Evolutionary conservation across 2,888 invertebrate genomes (phyloP).

Genomic region (Eilema depressum): DNA sequence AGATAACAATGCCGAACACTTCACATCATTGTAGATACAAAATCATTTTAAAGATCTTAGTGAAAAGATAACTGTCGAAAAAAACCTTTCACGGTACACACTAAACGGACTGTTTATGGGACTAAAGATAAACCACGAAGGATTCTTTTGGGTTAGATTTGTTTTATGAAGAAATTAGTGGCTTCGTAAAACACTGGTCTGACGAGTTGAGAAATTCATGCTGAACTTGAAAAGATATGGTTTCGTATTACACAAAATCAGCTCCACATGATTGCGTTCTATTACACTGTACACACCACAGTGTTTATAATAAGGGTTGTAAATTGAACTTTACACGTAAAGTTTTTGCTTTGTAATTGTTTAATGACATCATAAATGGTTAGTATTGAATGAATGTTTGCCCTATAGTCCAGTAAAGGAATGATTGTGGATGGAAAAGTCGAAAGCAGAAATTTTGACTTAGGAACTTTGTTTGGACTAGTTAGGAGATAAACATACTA

Average conservation of each 20-base stretch:
- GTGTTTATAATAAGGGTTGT: slow-evolving; percentile 4
- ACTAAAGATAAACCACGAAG: not conserved
- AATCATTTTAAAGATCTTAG: not conserved
- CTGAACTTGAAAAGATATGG: not conserved
- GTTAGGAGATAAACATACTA: no score
- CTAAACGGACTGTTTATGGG: not conserved
- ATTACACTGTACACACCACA: no score
- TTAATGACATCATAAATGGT: not conserved
- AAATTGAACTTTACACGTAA: not conserved
- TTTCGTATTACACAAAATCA: not conserved
- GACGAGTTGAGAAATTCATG: not conserved
- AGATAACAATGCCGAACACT: slow-evolving; percentile 62
- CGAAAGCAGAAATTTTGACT: no score
- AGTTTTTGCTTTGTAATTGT: not conserved
- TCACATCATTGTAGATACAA: not conserved
- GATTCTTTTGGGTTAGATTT: not conserved
- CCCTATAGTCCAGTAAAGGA: no score
- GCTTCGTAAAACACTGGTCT: not conserved
- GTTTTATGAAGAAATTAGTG: slow-evolving; percentile 2
- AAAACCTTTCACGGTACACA: not conserved
- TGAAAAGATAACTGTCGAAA: slow-evolving; percentile 1
- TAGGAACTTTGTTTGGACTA: no score
- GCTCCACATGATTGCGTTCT: not conserved
- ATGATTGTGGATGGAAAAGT: no score
- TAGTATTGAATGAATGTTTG: not conserved